Base-by-base conservation (phyloP, 2,797 vertebrate species). In the Varecia variegata region DNA sequence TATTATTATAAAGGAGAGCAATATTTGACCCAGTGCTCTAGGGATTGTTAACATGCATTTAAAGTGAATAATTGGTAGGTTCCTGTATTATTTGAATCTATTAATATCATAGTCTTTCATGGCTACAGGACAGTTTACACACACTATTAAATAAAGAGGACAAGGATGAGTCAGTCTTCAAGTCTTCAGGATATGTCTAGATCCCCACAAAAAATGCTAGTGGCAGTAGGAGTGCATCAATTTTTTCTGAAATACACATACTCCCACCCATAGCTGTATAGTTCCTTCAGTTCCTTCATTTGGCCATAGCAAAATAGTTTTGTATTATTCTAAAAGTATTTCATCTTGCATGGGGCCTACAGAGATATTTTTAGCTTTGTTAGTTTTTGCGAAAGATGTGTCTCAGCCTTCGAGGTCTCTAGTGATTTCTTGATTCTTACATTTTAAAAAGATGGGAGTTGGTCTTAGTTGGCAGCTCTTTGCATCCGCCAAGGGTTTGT, bases 341-440 rank as follows among this genome's bases (percentile, higher is more conserved):
- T 93, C 65, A 87, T 84, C 21, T 92, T 95, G 58, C 71, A 71
- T 89, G 80, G 47, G 38, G 25, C n/a, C 77, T 90, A n/a, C 27
- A 79, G 54, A 94, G 65, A 60, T 86, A 92, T 93, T 94, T 97
- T 97, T 95, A 96, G 76, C 93, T 94, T 95, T 94, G 60, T 65
- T 95, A 97, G 90, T 92, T 93, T 92, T 93, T 89, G 30, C 93
- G 73, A 85, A 91, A 95, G 74, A 67, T 87, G 40, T 96, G 10
- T 94, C 45, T 86, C 52, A 83, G 20, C 45, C 35, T 96, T 79
- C 23, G n/a, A 79, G 76, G 84, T 94, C 80, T 95, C 86, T 92
- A 95, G 89, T 95, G 96, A 96, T 94, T 97, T 96, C 82, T 97
- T 90, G 90, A 76, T 89, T 96, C 67, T 92, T 94, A 35, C 94